A percentile compares a stretch with the other conserved stretches of the same genome.
Conservation (phyloP, 2,797 vertebrate genomes). For the Emys orbicularis region DNA sequence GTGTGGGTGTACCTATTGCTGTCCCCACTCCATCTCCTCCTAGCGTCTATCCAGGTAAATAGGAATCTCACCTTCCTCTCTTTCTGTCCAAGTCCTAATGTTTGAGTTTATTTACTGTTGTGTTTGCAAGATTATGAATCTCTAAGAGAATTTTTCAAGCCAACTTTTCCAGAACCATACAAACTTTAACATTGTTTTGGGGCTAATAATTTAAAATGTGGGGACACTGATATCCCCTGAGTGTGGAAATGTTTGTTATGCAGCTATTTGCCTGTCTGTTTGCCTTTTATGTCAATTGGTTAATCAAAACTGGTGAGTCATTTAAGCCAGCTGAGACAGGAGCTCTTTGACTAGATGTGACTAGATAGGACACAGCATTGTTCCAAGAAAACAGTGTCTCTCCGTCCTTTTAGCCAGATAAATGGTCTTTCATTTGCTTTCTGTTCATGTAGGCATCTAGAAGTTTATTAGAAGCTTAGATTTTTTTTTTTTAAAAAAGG, state of each 20-base stretch:
- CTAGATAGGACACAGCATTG: not conserved
- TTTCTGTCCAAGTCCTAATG: not conserved
- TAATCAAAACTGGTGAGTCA: not conserved
- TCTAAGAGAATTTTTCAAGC: not conserved
- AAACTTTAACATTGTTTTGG: not conserved
- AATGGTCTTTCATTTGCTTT: not conserved
- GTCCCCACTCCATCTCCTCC: slow-evolving; percentile 97
- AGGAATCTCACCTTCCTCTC: not conserved
- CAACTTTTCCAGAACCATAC: not conserved
- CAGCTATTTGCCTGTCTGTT: not conserved
- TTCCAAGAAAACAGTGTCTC: not conserved
- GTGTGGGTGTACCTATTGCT: slow-evolving; percentile 96
- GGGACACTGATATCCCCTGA: not conserved
- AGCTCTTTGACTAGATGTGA: not conserved
- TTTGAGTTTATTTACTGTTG: not conserved
- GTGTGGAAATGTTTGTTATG: not conserved
- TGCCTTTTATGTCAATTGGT: not conserved
- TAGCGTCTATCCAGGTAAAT: slow-evolving; percentile 94
- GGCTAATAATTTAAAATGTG: not conserved
- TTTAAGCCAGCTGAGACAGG: not conserved
- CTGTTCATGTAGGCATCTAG: not conserved
- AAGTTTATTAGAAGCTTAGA: not conserved
- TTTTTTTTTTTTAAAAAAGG: not conserved
- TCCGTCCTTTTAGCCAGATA: not conserved
- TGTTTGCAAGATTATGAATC: not conserved